Conservation (phyloP, 2,797 vertebrate species). For the Sparus aurata region DNA sequence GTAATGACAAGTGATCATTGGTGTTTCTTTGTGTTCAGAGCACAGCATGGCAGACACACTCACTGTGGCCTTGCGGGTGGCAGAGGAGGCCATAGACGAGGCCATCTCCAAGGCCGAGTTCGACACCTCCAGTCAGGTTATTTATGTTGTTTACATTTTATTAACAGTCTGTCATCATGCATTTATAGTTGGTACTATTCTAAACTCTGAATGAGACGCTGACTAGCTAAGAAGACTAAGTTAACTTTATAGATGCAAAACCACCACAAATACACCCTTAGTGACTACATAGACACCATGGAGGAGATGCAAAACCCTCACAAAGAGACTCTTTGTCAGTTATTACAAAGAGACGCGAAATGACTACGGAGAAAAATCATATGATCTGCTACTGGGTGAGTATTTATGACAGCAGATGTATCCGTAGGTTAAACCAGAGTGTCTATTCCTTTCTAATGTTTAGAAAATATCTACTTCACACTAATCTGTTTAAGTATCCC, state of each 20-base stretch:
- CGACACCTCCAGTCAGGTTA: conserved; percentile 90
- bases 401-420: background rate
- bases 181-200: background rate
- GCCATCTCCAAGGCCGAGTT: conserved; percentile 94
- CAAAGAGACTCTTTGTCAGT: too few relatives aligned
- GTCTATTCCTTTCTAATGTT: conserved; percentile 13
- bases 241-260: background rate
- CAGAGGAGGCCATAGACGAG: conserved; percentile 96
- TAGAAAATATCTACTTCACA: conserved; percentile 28
- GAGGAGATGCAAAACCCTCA: background rate
- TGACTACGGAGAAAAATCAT: background rate
- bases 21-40: conserved; percentile 81
- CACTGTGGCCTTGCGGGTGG: conserved; percentile 93
- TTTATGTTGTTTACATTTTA: conserved; percentile 7
- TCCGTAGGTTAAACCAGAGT: conserved; percentile 5
- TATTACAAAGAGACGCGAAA: background rate
- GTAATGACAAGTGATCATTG: background rate
- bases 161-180: background rate
- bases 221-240: background rate
- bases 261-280: background rate
- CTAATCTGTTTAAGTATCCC: conserved; percentile 45
- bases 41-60: conserved; percentile 95
- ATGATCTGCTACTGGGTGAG: background rate
- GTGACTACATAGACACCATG: background rate
- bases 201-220: background rate